Evolutionary conservation across 2,797 vertebrate genomes (phyloP), one percentile per base, ranked within the genome.

Genomic region (Nasua narica): DNA sequence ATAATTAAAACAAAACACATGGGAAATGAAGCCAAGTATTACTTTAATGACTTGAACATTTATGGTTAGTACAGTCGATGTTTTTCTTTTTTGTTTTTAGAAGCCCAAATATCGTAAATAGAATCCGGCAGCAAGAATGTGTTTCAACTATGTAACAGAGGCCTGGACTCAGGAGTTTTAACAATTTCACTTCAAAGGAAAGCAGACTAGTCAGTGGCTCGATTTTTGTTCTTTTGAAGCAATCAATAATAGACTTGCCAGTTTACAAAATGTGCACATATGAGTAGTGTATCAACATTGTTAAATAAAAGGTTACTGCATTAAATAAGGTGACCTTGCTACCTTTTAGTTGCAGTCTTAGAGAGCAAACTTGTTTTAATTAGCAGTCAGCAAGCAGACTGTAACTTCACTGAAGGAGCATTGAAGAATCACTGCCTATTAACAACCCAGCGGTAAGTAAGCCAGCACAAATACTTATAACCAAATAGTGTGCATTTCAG

Each of bases 401-500:
- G 98, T 98, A 99, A 99, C 99, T 99, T 98, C 98, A 98, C 98
- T 98, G 99, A 99, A 99, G 98, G 98, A 99, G 98, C 98, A 98
- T 98, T 99, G 99, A 99, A 99, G 98, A 99, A 99, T 99, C 98
- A 98, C 98, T 99, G 98, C 98, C 98, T 99, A 99, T 99, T 99
- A 99, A 99, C 99, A 99, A 98, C 99, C 98, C 99, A 99, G 99
- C 99, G 98, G 99, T 99, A 99, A 99, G 99, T 98, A 99, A 99
- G 98, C 98, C 98, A 98, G 98, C 98, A 98, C 98, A 99, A 99
- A 99, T 99, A 99, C 99, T 99, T 99, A 99, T 98, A 99, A 99
- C 99, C 99, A 99, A 99, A 99, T 99, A 99, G 99, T 99, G 98
- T 99, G 98, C 99, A 99, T 99, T 99, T 99, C 99, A 99, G 98